These are phyloP conservation scores for Pachyuromys duprasi DNA, from an alignment of 2,797 vertebrate species.

Conservation along the genomic window DNA sequence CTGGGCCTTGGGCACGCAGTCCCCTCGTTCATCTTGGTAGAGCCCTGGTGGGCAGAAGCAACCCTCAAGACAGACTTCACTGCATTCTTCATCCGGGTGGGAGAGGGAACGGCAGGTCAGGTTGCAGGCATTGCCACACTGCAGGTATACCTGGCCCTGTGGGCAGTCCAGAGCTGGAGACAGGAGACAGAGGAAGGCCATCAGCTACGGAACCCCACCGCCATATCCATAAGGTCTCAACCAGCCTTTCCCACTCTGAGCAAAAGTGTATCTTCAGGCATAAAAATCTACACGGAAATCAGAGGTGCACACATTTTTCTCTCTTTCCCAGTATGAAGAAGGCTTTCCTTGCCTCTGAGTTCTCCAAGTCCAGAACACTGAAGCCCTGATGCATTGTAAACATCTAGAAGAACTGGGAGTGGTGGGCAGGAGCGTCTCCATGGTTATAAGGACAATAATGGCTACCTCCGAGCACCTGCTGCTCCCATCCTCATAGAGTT, in stretches of 20 bases:
- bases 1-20: slow-evolving; percentile 92
- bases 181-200: rapidly evolving
- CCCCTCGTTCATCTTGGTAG: slow-evolving; percentile 90
- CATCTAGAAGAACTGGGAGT: neutral
- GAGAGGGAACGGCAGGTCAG: slow-evolving; percentile 95
- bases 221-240: neutral
- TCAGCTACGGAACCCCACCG: too few relatives aligned
- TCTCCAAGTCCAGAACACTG: neutral
- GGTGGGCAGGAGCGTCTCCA: rapidly evolving
- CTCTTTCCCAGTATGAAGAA: neutral
- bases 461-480: neutral
- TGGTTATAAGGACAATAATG: neutral
- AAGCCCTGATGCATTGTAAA: neutral
- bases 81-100: slow-evolving; percentile 88
- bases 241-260: neutral
- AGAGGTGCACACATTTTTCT: rapidly evolving
- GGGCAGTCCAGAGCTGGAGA: slow-evolving; percentile 92
- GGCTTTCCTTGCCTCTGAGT: neutral
- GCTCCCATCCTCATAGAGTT: neutral
- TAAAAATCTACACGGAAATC: too few relatives aligned
- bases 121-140: slow-evolving; percentile 93
- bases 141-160: slow-evolving; percentile 90
- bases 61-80: slow-evolving; percentile 93
- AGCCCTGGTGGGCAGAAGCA: slow-evolving; percentile 94
- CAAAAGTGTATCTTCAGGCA: neutral